Percentiles rank a stretch among this genome's conserved stretches.
Conservation (phyloP, 2,113 vertebrate species). For the Toxotes chatareus region DNA sequence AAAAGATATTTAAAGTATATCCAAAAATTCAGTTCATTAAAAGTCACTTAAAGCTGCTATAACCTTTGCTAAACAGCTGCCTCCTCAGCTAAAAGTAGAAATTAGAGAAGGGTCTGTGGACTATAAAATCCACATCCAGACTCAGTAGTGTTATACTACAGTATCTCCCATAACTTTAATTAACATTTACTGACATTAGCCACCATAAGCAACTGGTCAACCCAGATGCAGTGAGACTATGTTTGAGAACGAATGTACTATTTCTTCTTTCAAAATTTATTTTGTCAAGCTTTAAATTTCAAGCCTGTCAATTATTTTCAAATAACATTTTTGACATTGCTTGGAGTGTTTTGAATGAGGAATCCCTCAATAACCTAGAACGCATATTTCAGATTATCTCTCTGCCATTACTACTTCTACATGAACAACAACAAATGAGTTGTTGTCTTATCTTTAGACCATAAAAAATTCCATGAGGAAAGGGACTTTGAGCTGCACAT, state of each 20-base stretch:
- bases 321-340: background rate
- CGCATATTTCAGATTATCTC: background rate
- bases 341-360: background rate
- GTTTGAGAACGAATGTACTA: background rate
- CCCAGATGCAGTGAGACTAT: background rate
- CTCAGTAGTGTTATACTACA: background rate
- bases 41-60: background rate
- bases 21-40: background rate
- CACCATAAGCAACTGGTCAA: background rate
- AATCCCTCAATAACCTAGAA: background rate
- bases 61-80: background rate
- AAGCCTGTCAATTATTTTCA: background rate
- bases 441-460: conserved; percentile 19
- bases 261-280: background rate
- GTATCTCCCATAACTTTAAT: background rate
- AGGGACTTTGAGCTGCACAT: conserved; percentile 38
- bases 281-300: background rate
- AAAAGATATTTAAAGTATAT: no score
- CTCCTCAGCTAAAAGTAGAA: background rate
- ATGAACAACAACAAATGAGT: no score
- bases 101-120: background rate
- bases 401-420: background rate
- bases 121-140: background rate
- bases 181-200: background rate
- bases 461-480: background rate